Evolutionary conservation across 2,888 invertebrate species (phyloP).

Genomic region (Ectropis crepuscularia): DNA sequence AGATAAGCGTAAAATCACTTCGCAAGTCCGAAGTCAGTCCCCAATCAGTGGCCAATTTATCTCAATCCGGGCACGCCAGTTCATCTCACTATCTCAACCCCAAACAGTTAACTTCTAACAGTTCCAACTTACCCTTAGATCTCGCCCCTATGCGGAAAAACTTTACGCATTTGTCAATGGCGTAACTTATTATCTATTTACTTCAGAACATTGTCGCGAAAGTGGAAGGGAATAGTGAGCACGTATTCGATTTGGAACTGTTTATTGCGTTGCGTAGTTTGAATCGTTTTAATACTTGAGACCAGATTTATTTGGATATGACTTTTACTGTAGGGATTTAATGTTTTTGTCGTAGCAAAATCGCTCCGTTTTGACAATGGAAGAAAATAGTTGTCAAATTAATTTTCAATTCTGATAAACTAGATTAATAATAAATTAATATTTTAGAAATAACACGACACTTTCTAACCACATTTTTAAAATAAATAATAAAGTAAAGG

Average conservation of each 20-base stretch:
- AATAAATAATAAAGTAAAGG: too few relatives aligned
- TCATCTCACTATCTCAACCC: constrained; percentile 31
- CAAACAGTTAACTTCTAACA: constrained; percentile 28
- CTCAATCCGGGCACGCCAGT: constrained; percentile 28
- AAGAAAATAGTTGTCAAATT: too few relatives aligned
- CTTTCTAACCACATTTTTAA: too few relatives aligned
- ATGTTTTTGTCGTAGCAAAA: too few relatives aligned
- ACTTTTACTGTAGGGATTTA: too few relatives aligned
- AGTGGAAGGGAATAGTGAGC: constrained; percentile 20
- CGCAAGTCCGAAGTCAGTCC: constrained; percentile 7
- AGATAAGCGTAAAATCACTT: constrained; percentile 11
- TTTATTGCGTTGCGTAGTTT: constrained; percentile 20
- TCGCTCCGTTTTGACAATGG: too few relatives aligned
- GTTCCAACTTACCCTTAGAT: constrained; percentile 33
- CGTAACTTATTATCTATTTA: constrained; percentile 45
- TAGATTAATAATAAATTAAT: too few relatives aligned
- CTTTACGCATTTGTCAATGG: constrained; percentile 44
- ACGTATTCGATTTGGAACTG: constrained; percentile 30
- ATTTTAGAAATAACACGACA: too few relatives aligned
- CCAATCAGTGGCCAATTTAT: constrained; percentile 29
- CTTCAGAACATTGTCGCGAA: constrained; percentile 33
- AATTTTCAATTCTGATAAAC: too few relatives aligned
- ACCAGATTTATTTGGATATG: neutral
- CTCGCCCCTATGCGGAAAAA: constrained; percentile 42
- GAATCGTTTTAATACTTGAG: constrained; percentile 4